These are phyloP conservation scores for Calephelis nemesis DNA, from an alignment of 1,140 invertebrate species.

Conservation along the genomic window DNA sequence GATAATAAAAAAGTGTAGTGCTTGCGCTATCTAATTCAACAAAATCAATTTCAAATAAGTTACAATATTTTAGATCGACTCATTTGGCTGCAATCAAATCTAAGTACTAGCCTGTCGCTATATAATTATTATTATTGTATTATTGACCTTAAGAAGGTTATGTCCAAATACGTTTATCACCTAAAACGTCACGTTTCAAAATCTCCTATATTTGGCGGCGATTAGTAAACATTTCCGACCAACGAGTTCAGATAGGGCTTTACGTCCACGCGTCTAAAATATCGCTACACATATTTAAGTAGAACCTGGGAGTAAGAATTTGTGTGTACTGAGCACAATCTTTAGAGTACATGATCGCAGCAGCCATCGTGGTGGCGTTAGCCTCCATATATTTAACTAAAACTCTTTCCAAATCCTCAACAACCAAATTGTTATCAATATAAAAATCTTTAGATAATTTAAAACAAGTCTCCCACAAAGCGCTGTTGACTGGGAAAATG, in stretches of 20 bases:
- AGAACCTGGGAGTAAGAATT: constrained; percentile 65
- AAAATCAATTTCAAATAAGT: too few species aligned
- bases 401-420: constrained; percentile 55
- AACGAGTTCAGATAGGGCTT: constrained; percentile 19
- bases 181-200: too few species aligned
- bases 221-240: not conserved
- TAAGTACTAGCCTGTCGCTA: too few species aligned
- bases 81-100: too few species aligned
- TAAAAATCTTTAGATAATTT: constrained; percentile 60
- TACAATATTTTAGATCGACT: too few species aligned
- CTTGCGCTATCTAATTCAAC: too few species aligned
- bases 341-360: constrained; percentile 65
- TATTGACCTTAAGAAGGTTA: too few species aligned
- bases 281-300: constrained; percentile 67
- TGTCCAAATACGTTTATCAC: too few species aligned
- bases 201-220: not conserved
- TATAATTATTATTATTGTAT: too few species aligned
- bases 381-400: constrained; percentile 65
- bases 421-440: constrained; percentile 55
- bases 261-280: constrained; percentile 67
- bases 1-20: too few species aligned
- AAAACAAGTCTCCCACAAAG: constrained; percentile 65
- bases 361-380: constrained; percentile 60
- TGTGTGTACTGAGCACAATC: constrained; percentile 63
- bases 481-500: constrained; percentile 58